Evolutionary conservation across 2,888 invertebrate genomes (phyloP).

Genomic region (Diarsia dahlii): DNA sequence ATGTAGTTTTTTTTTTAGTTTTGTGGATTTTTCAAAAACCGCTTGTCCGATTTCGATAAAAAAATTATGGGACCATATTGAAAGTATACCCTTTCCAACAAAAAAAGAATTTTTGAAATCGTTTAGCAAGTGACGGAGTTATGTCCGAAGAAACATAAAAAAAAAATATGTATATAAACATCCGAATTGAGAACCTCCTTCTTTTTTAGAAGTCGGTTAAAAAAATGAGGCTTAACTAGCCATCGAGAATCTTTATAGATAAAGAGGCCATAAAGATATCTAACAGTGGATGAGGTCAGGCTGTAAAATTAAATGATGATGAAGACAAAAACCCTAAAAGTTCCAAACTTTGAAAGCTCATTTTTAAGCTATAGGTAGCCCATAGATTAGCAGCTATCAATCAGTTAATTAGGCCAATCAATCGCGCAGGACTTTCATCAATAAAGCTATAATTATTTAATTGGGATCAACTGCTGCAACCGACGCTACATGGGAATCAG

Average conservation of each 20-base stretch:
- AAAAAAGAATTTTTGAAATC: too few species aligned
- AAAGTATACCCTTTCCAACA: too few species aligned
- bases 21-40: too few species aligned
- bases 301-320: not conserved
- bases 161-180: too few species aligned
- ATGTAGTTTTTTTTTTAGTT: too few species aligned
- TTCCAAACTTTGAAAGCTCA: not conserved
- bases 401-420: constrained; percentile 67
- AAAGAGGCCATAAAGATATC: too few species aligned
- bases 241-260: not conserved
- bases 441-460: constrained; percentile 79
- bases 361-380: not conserved
- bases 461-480: constrained; percentile 71
- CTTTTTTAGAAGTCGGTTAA: too few species aligned
- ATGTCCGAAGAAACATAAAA: too few species aligned
- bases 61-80: too few species aligned
- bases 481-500: constrained; percentile 60
- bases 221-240: not conserved
- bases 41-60: too few species aligned
- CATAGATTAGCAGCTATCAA: constrained; percentile 32
- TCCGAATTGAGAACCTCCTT: too few species aligned
- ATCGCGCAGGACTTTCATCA: constrained; percentile 69
- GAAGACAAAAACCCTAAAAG: not conserved
- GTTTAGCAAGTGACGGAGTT: too few species aligned
- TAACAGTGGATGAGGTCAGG: not conserved